Evolutionary conservation across 2,113 vertebrate genomes (phyloP).

Genomic region (Isichthys henryi): DNA sequence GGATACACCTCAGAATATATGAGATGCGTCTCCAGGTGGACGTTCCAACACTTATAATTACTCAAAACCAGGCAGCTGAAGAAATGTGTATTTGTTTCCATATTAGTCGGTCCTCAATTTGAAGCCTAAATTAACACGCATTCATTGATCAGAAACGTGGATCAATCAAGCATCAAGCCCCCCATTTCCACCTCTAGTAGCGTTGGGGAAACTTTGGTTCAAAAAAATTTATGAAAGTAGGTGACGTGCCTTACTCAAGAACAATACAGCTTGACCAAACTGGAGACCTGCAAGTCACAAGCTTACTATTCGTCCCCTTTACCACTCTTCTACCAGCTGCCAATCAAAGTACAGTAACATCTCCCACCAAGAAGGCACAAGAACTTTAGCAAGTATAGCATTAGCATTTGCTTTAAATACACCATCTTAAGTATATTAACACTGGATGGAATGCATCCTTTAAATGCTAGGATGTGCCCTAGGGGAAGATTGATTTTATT

Average conservation of each 20-base stretch:
- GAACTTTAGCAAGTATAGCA: not conserved
- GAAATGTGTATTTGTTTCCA: not conserved
- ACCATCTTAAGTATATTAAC: constrained; percentile 9
- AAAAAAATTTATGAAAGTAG: not conserved
- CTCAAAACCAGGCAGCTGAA: not conserved
- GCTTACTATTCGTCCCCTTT: not conserved
- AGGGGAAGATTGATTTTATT: not conserved
- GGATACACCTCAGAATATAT: not conserved
- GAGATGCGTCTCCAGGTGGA: not conserved
- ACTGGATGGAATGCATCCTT: not conserved
- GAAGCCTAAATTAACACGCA: not conserved
- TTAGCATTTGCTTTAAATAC: not conserved
- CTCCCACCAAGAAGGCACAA: not conserved
- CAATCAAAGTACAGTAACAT: not conserved
- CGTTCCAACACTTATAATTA: no score
- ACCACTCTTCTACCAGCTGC: not conserved
- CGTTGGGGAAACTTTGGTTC: not conserved
- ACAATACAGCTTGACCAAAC: not conserved
- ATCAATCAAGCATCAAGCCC: not conserved
- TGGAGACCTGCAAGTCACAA: not conserved
- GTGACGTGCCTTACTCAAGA: not conserved
- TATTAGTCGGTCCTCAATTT: not conserved
- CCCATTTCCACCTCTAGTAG: not conserved
- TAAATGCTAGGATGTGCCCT: not conserved
- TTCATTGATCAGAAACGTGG: not conserved